Percentiles rank a stretch among this genome's conserved stretches.
Conservation (phyloP, 2,888 invertebrate species). For the Chelonus formosanus region DNA sequence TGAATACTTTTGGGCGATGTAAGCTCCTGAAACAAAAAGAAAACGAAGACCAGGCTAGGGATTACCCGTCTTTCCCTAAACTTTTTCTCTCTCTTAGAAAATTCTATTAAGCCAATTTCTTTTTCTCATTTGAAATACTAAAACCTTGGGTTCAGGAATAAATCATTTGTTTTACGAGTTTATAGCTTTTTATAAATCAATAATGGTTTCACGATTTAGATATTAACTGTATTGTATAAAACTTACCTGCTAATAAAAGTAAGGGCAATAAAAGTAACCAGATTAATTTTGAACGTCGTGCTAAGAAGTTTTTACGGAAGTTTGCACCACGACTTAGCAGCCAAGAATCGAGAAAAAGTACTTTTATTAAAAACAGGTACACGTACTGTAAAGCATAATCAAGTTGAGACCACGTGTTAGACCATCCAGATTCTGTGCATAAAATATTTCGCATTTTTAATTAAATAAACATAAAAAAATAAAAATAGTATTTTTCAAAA, state of each 20-base stretch:
- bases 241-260: slow-evolving; percentile 70
- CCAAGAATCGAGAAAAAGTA: slow-evolving; percentile 58
- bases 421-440: slow-evolving; percentile 54
- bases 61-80: slow-evolving; percentile 44
- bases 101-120: not conserved
- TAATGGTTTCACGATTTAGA: not conserved
- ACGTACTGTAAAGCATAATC: slow-evolving; percentile 48
- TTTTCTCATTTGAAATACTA: not conserved
- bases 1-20: slow-evolving; percentile 59
- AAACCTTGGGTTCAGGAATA: no score
- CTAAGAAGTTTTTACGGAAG: slow-evolving; percentile 45
- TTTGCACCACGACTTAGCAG: slow-evolving; percentile 52
- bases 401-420: slow-evolving; percentile 44
- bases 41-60: slow-evolving; percentile 52
- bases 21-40: slow-evolving; percentile 64
- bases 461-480: not conserved
- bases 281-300: slow-evolving; percentile 50
- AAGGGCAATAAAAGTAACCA: slow-evolving; percentile 68
- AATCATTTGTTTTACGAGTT: no score
- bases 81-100: slow-evolving; percentile 14
- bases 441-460: slow-evolving; percentile 4
- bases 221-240: not conserved
- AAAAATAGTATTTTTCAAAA: no score
- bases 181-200: no score
- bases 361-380: slow-evolving; percentile 54